Conservation (phyloP, 2,113 vertebrate species). For the Marmota monax region DNA sequence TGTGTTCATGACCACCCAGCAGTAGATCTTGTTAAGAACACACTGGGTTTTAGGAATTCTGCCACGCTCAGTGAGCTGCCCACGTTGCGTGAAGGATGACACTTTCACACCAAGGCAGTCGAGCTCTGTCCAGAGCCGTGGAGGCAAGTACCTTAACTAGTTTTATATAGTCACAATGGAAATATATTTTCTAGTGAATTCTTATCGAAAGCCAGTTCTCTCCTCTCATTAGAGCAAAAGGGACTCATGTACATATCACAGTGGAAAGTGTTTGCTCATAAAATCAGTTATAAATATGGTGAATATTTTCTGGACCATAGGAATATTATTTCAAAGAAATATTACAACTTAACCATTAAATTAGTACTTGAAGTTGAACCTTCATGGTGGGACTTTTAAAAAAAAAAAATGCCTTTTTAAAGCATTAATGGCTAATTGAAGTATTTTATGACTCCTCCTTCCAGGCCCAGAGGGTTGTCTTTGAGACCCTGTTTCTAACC, state of each 20-base stretch:
- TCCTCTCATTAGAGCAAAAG: constrained; percentile 81
- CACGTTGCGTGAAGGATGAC: constrained; percentile 70
- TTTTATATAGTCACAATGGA: constrained; percentile 67
- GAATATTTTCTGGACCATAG: constrained; percentile 89
- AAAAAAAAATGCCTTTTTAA: constrained; percentile 82
- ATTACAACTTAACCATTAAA: constrained; percentile 87
- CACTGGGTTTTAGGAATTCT: not conserved
- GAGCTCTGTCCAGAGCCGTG: constrained; percentile 39
- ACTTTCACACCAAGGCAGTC: constrained; percentile 67
- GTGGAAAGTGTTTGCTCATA: constrained; percentile 82
- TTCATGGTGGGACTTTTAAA: constrained; percentile 85
- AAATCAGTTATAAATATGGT: constrained; percentile 88
- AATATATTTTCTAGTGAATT: constrained; percentile 80
- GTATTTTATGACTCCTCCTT: constrained; percentile 87
- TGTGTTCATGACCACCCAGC: constrained; percentile 21
- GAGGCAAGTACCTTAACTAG: constrained; percentile 62
- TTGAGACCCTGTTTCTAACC: constrained; percentile 77
- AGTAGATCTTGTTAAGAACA: constrained; percentile 27
- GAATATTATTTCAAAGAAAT: constrained; percentile 91
- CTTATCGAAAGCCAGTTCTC: constrained; percentile 83
- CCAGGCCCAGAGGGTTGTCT: constrained; percentile 84
- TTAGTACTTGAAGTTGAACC: constrained; percentile 90
- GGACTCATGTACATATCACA: constrained; percentile 86
- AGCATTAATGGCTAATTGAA: constrained; percentile 88
- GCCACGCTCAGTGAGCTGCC: constrained; percentile 59